These are phyloP conservation scores for Zosterops hypoxanthus DNA, from an alignment of 2,113 vertebrate genomes.

Conservation along the genomic window DNA sequence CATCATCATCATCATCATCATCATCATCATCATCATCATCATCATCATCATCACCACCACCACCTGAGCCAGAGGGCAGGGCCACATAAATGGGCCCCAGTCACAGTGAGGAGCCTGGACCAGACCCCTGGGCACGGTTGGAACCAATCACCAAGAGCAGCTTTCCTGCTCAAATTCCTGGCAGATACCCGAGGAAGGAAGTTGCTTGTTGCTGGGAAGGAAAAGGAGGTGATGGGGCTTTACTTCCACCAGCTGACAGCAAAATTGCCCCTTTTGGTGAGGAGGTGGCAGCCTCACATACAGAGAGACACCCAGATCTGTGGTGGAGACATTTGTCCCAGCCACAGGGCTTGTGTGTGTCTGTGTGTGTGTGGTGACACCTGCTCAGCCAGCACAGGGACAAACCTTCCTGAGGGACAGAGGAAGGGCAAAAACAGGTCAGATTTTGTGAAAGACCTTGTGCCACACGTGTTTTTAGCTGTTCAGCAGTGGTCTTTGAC, in stretches of 20 bases:
- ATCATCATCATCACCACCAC: background rate
- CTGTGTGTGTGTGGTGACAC: rapidly evolving
- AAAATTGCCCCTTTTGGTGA: background rate
- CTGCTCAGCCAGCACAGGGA: background rate
- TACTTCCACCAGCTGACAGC: background rate
- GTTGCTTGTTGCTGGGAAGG: background rate
- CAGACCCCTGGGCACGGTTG: rapidly evolving
- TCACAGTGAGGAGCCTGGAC: background rate
- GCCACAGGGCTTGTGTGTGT: no score
- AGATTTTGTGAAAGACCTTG: background rate
- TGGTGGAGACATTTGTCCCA: background rate
- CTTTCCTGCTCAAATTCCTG: background rate
- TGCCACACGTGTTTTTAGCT: background rate
- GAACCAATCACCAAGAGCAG: background rate
- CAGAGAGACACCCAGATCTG: background rate
- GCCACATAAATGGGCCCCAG: background rate
- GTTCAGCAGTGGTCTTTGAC: background rate
- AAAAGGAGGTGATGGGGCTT: constrained; percentile 9
- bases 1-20: background rate
- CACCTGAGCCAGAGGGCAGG: background rate
- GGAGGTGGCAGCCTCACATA: background rate
- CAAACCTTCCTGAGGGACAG: background rate
- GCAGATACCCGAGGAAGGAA: background rate
- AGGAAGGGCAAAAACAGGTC: background rate
- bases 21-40: background rate